These are phyloP conservation scores for Microctenopoma lineatum DNA, from an alignment of 2,797 vertebrate genomes.

Conservation along the genomic window DNA sequence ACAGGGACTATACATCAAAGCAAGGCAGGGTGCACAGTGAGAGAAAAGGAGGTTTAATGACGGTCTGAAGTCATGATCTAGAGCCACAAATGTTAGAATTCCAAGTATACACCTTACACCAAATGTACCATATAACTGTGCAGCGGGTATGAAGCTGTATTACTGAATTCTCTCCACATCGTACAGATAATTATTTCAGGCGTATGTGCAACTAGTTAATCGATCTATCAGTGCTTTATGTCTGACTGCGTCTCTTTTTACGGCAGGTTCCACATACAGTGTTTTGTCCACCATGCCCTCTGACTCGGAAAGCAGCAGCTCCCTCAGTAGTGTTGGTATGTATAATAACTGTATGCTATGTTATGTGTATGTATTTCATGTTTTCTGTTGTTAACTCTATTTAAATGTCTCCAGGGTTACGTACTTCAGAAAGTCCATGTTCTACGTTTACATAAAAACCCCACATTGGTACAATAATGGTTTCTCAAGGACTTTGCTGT, in stretches of 20 bases:
- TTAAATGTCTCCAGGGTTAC: background rate
- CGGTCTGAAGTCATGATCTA: constrained; percentile 60
- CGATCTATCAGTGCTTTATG: constrained; percentile 22
- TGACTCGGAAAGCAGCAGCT: constrained; percentile 99
- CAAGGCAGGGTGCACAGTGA: constrained; percentile 61
- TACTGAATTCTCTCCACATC: constrained; percentile 31
- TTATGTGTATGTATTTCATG: background rate
- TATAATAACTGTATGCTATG: constrained; percentile 52
- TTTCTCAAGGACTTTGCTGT: constrained; percentile 48
- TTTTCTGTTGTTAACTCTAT: background rate
- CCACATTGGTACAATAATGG: constrained; percentile 15
- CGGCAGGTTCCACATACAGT: constrained; percentile 95
- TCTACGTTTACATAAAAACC: constrained; percentile 20
- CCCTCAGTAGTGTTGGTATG: constrained; percentile 97
- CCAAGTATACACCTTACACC: constrained; percentile 49
- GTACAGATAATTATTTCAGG: constrained; percentile 30
- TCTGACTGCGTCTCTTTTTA: constrained; percentile 34
- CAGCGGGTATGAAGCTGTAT: constrained; percentile 52
- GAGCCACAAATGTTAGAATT: constrained; percentile 62
- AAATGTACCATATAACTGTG: constrained; percentile 45
- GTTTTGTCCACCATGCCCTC: constrained; percentile 99
- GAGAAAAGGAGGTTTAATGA: constrained; percentile 61
- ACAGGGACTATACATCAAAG: constrained; percentile 78
- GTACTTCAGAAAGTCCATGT: constrained; percentile 7
- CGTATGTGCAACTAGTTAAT: constrained; percentile 32